Percentiles rank a stretch among this genome's conserved stretches.
Conservation (phyloP, 2,113 vertebrate genomes). For the Neolamprologus tretocephalus region DNA sequence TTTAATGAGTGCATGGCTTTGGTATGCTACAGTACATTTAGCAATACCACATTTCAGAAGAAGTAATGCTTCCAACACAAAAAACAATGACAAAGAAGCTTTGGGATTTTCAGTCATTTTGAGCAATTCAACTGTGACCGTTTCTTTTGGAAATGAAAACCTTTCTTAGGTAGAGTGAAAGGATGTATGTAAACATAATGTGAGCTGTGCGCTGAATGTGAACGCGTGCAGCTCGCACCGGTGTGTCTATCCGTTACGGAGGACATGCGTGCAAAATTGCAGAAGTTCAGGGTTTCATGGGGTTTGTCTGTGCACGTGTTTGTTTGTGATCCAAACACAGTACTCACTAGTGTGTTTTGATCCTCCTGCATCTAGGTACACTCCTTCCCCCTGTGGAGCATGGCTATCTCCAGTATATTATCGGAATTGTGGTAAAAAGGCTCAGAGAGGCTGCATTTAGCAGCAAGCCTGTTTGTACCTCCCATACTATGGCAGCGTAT, state of each 20-base stretch:
- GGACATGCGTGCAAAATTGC: neutral
- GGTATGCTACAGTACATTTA: neutral
- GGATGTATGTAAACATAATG: neutral
- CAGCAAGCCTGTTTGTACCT: neutral
- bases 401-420: neutral
- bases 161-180: neutral
- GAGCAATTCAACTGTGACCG: neutral
- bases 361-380: neutral
- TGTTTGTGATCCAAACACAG: neutral
- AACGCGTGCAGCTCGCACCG: fast-evolving
- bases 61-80: neutral
- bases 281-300: neutral
- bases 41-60: neutral
- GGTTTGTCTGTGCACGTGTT: neutral
- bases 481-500: neutral
- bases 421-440: neutral
- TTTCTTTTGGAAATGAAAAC: neutral
- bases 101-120: neutral
- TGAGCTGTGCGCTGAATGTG: neutral
- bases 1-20: neutral
- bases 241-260: neutral
- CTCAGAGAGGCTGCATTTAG: neutral
- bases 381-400: neutral
- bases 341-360: neutral
- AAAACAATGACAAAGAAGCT: neutral